Conservation (phyloP, 2,797 vertebrate species). For the Nyctalus aviator region DNA sequence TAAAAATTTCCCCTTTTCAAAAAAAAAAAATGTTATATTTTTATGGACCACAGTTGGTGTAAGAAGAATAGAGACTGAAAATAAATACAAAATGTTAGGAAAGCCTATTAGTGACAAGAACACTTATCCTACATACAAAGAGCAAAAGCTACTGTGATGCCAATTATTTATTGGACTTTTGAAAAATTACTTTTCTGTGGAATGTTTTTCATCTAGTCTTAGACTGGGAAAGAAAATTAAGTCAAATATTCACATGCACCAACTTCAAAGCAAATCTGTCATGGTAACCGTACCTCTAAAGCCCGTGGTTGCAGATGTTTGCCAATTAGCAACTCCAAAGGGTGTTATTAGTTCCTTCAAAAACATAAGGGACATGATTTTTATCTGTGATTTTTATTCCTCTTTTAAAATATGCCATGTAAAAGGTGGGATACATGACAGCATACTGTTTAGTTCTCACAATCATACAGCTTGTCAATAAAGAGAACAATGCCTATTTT, state of each 20-base stretch:
- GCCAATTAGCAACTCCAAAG: conserved; percentile 93
- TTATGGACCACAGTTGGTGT: not conserved
- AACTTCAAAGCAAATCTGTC: conserved; percentile 93
- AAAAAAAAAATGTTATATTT: not conserved
- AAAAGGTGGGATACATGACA: conserved; percentile 34
- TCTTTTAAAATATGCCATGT: conserved; percentile 72
- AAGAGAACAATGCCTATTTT: conserved; percentile 74
- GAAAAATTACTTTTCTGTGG: conserved; percentile 73
- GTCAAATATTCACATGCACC: conserved; percentile 89
- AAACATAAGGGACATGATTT: conserved; percentile 83
- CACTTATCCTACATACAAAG: conserved; percentile 58
- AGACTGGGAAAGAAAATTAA: conserved; percentile 83
- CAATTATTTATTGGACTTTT: conserved; percentile 79
- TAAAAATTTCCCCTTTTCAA: not conserved
- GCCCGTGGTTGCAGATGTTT: conserved; percentile 88
- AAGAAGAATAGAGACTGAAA: not conserved
- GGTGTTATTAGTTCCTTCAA: conserved; percentile 91
- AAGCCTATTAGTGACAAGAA: conserved; percentile 44
- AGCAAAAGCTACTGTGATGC: conserved; percentile 66
- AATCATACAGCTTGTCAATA: conserved; percentile 77
- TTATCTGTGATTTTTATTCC: conserved; percentile 81
- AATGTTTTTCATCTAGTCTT: conserved; percentile 83
- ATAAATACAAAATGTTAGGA: not conserved
- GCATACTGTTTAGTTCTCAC: conserved; percentile 64
- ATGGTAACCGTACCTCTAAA: conserved; percentile 91